Evolutionary conservation across 2,113 vertebrate genomes (phyloP).

Genomic region (Hippocampus barbouri): DNA sequence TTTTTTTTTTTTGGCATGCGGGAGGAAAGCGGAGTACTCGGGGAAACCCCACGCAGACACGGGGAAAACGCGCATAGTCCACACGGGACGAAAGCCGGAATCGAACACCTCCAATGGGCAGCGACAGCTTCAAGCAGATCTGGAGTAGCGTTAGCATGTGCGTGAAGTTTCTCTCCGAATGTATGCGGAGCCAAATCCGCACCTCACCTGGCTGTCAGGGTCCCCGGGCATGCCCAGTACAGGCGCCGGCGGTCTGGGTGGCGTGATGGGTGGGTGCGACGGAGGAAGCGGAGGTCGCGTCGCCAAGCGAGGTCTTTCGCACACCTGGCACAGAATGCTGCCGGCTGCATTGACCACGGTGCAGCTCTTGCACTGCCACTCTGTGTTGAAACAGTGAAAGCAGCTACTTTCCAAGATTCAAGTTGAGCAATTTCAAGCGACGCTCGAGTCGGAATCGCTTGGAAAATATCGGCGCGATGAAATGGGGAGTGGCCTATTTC

Average conservation of each 20-base stretch:
- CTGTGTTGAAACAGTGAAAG: slow-evolving; percentile 31
- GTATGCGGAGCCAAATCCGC: background rate
- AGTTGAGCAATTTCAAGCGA: background rate
- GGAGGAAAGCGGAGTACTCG: too few relatives aligned
- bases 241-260: slow-evolving; percentile 57
- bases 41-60: too few relatives aligned
- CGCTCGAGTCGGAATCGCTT: background rate
- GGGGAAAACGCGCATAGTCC: too few relatives aligned
- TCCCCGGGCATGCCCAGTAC: slow-evolving; percentile 59
- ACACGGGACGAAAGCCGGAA: too few relatives aligned
- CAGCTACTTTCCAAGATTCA: background rate
- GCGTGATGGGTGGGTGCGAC: slow-evolving; percentile 51
- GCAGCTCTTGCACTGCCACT: slow-evolving; percentile 86
- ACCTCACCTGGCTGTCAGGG: slow-evolving; percentile 67
- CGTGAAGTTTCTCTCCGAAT: too few relatives aligned
- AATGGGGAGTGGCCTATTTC: background rate
- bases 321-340: slow-evolving; percentile 81
- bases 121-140: too few relatives aligned
- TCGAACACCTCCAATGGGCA: too few relatives aligned
- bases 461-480: background rate
- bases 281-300: slow-evolving; percentile 71
- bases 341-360: slow-evolving; percentile 80
- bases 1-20: too few relatives aligned
- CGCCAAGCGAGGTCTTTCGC: slow-evolving; percentile 84
- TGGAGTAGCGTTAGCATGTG: too few relatives aligned